Conservation (phyloP, 2,797 vertebrate species). For the Gallinago stenura region DNA sequence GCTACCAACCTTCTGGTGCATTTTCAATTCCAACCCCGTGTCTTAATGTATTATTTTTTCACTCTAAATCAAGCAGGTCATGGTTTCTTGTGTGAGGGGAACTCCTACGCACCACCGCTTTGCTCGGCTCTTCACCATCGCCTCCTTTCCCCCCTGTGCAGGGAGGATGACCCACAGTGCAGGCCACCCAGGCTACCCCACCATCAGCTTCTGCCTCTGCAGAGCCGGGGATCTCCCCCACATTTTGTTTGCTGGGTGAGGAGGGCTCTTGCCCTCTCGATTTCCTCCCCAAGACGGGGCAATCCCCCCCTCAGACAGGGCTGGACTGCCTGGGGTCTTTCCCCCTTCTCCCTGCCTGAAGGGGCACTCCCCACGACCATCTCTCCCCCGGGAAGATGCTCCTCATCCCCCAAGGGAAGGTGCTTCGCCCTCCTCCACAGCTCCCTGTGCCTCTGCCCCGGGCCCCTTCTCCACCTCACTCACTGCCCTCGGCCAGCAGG, state of each 20-base stretch:
- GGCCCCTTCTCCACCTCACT: conserved; percentile 13
- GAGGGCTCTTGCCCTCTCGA: background rate
- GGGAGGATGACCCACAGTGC: accelerated
- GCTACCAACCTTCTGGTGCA: background rate
- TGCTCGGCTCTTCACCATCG: background rate
- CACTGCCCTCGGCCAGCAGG: background rate
- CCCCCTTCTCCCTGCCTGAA: background rate
- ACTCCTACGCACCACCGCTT: background rate
- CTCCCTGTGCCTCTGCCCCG: background rate
- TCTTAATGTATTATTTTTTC: background rate
- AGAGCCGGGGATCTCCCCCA: background rate
- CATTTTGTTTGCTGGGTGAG: background rate
- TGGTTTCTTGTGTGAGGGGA: background rate
- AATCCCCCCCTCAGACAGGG: background rate
- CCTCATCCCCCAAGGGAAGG: background rate
- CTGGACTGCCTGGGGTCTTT: background rate
- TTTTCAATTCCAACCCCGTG: background rate
- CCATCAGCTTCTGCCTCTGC: background rate
- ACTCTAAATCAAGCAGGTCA: background rate
- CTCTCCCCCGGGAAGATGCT: background rate
- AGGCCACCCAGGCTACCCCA: background rate
- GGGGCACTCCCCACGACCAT: background rate
- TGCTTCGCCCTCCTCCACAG: background rate
- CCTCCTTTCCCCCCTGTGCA: background rate
- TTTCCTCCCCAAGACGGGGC: background rate